These are phyloP conservation scores for Beroe ovata DNA, from an alignment of 37 sponge, comb jelly and placozoan species.

Conservation along the genomic window DNA sequence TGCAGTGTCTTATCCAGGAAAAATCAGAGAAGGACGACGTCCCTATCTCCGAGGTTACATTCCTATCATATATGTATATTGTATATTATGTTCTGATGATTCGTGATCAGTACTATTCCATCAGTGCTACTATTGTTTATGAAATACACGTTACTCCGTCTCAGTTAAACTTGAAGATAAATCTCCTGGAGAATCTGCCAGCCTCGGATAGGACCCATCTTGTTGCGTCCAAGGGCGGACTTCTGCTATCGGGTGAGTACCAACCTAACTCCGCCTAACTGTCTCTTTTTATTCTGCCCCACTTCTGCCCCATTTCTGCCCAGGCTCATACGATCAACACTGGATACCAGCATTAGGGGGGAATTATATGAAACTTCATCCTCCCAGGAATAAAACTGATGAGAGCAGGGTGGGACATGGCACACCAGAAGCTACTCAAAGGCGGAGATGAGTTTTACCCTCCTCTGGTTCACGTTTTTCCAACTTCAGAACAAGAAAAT, in stretches of 20 bases:
- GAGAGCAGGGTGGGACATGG: slow-evolving; percentile 23
- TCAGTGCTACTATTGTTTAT: too few species aligned
- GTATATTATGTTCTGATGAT: too few species aligned
- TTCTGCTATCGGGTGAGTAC: slow-evolving; percentile 10
- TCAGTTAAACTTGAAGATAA: slow-evolving; percentile 1
- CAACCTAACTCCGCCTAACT: too few species aligned
- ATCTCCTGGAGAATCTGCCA: slow-evolving; percentile 17
- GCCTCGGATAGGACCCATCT: slow-evolving; percentile 11
- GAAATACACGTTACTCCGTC: background rate
- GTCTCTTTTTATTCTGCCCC: too few species aligned
- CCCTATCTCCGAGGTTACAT: background rate
- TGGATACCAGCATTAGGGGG: background rate
- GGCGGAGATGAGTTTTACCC: background rate
- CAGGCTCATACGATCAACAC: too few species aligned
- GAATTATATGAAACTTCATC: too few species aligned
- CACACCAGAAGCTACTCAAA: background rate
- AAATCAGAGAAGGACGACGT: slow-evolving; percentile 1
- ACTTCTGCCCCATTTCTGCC: too few species aligned
- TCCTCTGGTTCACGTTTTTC: slow-evolving; percentile 17
- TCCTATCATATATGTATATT: too few species aligned
- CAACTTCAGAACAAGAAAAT: background rate
- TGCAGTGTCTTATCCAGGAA: slow-evolving; percentile 41
- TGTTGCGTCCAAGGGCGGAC: slow-evolving; percentile 3
- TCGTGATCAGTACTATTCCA: too few species aligned
- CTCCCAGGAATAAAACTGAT: slow-evolving; percentile 28